Base-by-base conservation (phyloP, 2,888 invertebrate genomes). In the Euplexia lucipara region DNA sequence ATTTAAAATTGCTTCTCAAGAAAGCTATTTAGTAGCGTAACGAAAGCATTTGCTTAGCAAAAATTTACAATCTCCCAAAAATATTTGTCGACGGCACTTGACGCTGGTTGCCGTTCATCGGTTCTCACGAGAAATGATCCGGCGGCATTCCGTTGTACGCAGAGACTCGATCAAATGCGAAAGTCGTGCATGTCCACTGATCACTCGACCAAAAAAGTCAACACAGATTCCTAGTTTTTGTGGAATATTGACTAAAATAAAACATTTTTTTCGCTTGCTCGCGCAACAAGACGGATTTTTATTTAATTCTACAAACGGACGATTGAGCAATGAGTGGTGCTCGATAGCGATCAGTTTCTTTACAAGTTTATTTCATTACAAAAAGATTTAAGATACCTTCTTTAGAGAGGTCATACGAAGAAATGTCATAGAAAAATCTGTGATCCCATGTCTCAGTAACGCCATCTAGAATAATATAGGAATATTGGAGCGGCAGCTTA, bases 81-180 rank as follows among this genome's bases (percentile, higher is more conserved):
- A 89, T 90, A 90, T 90, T 91, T 84, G 88, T 82, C 81, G 85
- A 83, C 81, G 86, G 88, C 91, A 93, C 92, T 93, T 92, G 91
- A 86, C 87, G 84, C 76, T 83, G 77, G 80, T 81, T 75, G 83
- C 81, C 80, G 75, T 60, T 75, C 62, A 85, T 86, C 79, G 88
- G 91, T 94, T 95, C 95, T 95, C 95, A 95, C 95, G 95, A 94
- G 93, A 95, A 95, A 88, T 91, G 86, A 89, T 86, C 85, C 87
- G 86, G 85, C 86, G 88, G 90, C 91, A 94, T 93, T 93, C 90
- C 90, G 81, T 84, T 90, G 91, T 92, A 91, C 88, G 91, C 90
- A 86, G 91, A 90, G 89, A 89, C 88, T 90, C 88, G 79, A 86
- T 85, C 87, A 93, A 95, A 95, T 83, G 90, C 91, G 82, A 92